phyloP scores from a whole-genome alignment of 2,888 invertebrate species.

The Nemapogon koenigi region DNA sequence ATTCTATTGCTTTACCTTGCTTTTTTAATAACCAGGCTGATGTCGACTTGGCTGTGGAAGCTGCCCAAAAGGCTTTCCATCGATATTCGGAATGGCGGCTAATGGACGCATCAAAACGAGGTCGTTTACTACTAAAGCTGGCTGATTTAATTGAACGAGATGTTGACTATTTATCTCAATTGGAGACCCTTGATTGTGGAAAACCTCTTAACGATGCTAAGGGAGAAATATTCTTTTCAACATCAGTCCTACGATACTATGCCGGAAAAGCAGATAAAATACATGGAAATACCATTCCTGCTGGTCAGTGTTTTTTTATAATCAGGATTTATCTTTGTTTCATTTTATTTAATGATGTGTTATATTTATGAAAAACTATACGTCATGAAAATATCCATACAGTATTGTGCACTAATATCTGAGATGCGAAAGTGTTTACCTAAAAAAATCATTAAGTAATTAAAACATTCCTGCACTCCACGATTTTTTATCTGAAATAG shows the following conservation, averaged over 20 bases:
- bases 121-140: conserved; percentile 71
- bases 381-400: too few relatives aligned
- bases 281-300: conserved; percentile 76
- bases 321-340: too few relatives aligned
- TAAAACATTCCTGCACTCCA: too few relatives aligned
- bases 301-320: conserved; percentile 34
- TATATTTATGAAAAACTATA: too few relatives aligned
- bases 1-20: neutral
- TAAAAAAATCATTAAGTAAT: too few relatives aligned
- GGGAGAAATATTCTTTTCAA: conserved; percentile 67
- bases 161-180: conserved; percentile 70
- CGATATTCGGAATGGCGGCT: conserved; percentile 78
- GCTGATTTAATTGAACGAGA: conserved; percentile 82
- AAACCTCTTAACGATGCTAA: conserved; percentile 79
- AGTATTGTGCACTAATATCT: too few relatives aligned
- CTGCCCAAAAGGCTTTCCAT: conserved; percentile 79
- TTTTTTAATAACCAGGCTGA: conserved; percentile 66
- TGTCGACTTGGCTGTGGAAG: conserved; percentile 78
- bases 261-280: conserved; percentile 93
- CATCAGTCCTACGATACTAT: conserved; percentile 77
- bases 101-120: conserved; percentile 81
- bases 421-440: too few relatives aligned
- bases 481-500: too few relatives aligned
- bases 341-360: too few relatives aligned
- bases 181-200: conserved; percentile 94